Percentiles rank a stretch among this genome's conserved stretches.
Conservation (phyloP, 2,113 vertebrate genomes). For the Ochotona princeps region DNA sequence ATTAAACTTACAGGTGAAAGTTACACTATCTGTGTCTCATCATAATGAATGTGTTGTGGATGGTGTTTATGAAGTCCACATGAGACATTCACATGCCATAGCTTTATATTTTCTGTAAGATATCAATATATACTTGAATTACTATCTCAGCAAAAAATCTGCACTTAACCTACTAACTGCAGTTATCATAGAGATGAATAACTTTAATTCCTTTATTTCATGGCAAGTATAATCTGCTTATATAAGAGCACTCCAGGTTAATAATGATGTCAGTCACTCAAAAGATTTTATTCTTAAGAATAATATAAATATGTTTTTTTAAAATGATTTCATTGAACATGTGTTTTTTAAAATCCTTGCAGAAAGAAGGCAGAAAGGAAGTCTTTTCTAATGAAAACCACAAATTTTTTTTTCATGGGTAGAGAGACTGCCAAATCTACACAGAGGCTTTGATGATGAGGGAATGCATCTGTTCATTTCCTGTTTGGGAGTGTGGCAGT, state of each 20-base stretch:
- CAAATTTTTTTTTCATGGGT: not conserved
- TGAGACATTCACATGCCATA: not conserved
- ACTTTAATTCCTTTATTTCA: not conserved
- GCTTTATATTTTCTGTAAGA: slow-evolving; percentile 14
- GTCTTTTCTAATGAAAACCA: not conserved
- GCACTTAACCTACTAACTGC: not conserved
- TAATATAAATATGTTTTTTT: not conserved
- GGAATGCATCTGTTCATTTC: not conserved
- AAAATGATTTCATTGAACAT: not conserved
- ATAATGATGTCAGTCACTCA: not conserved
- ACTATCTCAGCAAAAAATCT: not conserved
- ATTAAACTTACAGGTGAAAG: not conserved
- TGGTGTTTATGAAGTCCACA: slow-evolving; percentile 1
- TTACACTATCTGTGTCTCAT: not conserved
- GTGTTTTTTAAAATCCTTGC: not conserved
- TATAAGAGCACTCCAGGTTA: not conserved
- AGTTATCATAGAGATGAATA: not conserved
- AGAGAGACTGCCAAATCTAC: not conserved
- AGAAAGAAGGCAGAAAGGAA: not conserved
- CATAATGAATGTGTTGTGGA: not conserved
- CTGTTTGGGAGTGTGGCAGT: not conserved
- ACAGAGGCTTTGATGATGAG: too few species aligned
- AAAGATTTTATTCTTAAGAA: not conserved
- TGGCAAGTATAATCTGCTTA: not conserved
- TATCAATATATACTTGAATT: not conserved